Conservation (phyloP, 2,113 vertebrate genomes). For the Xerus inauris region DNA sequence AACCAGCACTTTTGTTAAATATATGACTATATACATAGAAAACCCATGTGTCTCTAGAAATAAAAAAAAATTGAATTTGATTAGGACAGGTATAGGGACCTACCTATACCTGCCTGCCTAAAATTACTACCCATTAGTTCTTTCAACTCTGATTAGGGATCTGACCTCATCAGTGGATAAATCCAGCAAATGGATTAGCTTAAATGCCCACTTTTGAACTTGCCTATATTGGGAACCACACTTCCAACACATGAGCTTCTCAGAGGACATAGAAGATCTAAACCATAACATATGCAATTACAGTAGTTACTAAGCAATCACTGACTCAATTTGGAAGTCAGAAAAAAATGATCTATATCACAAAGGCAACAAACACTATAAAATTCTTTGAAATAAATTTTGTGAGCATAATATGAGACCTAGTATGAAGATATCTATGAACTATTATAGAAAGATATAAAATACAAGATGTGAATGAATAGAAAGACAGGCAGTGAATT, state of each 20-base stretch:
- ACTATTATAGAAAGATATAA: background rate
- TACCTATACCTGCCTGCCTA: too few relatives aligned
- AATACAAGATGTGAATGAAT: background rate
- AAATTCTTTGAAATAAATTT: background rate
- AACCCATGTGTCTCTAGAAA: background rate
- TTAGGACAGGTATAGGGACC: too few relatives aligned
- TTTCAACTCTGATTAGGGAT: too few relatives aligned
- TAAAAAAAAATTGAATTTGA: background rate
- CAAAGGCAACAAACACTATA: background rate
- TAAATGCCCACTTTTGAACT: too few relatives aligned
- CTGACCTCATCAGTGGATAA: too few relatives aligned
- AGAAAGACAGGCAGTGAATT: background rate
- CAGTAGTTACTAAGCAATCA: background rate
- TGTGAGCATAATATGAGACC: background rate
- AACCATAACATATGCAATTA: too few relatives aligned
- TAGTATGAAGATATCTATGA: background rate
- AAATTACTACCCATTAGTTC: too few relatives aligned
- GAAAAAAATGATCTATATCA: background rate
- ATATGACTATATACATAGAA: background rate
- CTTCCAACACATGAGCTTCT: too few relatives aligned
- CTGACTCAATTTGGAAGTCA: background rate
- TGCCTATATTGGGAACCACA: too few relatives aligned
- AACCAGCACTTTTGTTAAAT: constrained; percentile 26
- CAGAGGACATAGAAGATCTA: too few relatives aligned
- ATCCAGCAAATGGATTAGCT: too few relatives aligned